These are phyloP conservation scores for Rhineura floridana DNA, from an alignment of 2,113 vertebrate species.

Conservation along the genomic window DNA sequence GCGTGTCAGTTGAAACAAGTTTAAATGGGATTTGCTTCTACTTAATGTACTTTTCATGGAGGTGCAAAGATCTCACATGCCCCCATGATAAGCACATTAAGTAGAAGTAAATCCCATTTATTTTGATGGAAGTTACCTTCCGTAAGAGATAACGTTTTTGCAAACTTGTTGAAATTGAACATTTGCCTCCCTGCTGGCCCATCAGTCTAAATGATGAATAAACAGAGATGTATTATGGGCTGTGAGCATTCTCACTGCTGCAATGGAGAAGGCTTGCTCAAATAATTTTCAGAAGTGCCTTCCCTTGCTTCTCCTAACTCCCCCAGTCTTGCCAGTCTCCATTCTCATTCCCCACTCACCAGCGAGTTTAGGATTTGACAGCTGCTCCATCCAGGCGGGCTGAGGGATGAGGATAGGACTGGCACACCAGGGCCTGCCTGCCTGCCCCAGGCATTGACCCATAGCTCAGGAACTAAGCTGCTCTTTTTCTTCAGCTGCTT, in stretches of 20 bases:
- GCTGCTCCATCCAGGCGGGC: background rate
- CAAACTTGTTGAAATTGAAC: background rate
- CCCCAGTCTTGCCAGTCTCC: background rate
- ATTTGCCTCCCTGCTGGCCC: background rate
- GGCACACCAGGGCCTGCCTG: background rate
- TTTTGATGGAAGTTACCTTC: background rate
- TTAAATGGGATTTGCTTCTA: background rate
- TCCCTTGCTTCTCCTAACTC: background rate
- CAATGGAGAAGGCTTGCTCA: background rate
- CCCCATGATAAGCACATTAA: background rate
- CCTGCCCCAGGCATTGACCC: background rate
- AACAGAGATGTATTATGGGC: background rate
- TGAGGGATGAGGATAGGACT: background rate
- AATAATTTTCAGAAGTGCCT: background rate
- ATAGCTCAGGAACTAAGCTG: background rate
- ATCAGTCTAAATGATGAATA: background rate
- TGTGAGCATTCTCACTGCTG: background rate
- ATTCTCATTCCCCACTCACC: background rate
- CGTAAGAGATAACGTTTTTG: background rate
- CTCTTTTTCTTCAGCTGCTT: background rate
- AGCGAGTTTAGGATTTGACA: background rate
- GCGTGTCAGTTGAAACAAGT: too few relatives aligned
- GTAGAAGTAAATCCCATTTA: background rate
- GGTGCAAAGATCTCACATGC: background rate
- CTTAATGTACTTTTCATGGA: background rate